A percentile compares a stretch with the other conserved stretches of the same genome.
These are phyloP conservation scores for Ophion costatus DNA, from an alignment of 2,888 invertebrate genomes.

Conservation along the genomic window DNA sequence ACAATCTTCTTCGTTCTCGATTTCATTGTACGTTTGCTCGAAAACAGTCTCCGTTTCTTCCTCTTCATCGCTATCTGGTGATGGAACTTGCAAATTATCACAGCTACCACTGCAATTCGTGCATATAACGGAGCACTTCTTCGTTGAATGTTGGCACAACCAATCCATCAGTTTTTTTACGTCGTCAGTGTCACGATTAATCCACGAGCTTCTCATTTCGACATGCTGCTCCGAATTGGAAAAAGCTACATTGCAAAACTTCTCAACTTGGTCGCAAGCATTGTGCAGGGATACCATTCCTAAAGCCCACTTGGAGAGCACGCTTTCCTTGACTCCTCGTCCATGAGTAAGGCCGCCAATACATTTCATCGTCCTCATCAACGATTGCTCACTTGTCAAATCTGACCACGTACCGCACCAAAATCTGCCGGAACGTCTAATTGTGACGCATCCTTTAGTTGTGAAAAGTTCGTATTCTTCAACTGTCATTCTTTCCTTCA, in stretches of 20 bases:
- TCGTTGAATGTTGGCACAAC: background rate
- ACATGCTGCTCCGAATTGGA: background rate
- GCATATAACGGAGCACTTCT: conserved; percentile 7
- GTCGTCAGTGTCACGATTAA: background rate
- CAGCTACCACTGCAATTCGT: conserved; percentile 18
- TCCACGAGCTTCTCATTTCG: background rate
- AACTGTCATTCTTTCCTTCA: background rate
- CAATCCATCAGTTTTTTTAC: background rate
- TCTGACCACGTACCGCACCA: background rate
- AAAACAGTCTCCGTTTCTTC: conserved; percentile 15
- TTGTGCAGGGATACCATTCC: background rate
- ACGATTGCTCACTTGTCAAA: conserved; percentile 56
- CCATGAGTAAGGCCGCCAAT: conserved; percentile 67
- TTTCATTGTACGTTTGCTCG: conserved; percentile 15
- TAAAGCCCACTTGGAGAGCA: background rate
- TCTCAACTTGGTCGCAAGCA: background rate
- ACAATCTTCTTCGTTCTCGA: conserved; percentile 35
- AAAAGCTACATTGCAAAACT: conserved; percentile 13
- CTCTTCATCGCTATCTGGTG: conserved; percentile 16
- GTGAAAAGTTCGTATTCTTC: background rate
- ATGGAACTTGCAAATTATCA: conserved; percentile 18
- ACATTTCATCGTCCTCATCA: conserved; percentile 68
- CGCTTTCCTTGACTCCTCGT: conserved; percentile 64
- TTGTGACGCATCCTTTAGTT: background rate
- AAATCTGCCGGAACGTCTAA: background rate